Base-by-base conservation (phyloP, 2,113 vertebrate species). In the Cyphomyrus discorhynchus region DNA sequence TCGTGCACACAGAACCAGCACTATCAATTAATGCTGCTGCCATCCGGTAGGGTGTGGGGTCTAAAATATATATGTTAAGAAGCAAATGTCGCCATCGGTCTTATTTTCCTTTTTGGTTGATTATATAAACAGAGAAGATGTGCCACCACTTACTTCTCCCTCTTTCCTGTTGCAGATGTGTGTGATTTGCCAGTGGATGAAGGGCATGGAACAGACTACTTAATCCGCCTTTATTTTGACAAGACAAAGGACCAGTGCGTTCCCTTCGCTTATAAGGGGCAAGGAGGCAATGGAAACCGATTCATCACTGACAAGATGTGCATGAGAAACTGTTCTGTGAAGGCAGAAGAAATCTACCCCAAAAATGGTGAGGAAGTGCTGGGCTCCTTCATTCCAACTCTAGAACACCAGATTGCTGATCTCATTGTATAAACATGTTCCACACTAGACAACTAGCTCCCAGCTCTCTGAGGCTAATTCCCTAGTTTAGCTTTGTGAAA, bases 241-340 rank as follows among this genome's bases (percentile, higher is more conserved):
- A 2, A 0, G 19, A 0, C 0, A 0, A 15, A 17, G 3, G 94
- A 95, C 62, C 88, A 39, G 52, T 97, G 94, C 82, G 74, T 4
- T 17, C 94, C 93, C 0, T 97, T 96, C 91, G 6, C 92, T 35
- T 96, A 92, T 90, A 87, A 87, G 39, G 94, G 94, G 39, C 0
- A 52, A 52, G 95, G 94, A 88, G 97, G 96, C 53, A 96, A 95
- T 86, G 90, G 0, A 13, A 97, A 96, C 90, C 92, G 93, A 5
- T 96, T 96, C 84, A 1, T 2, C 46, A 94, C 74, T 89, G 95
- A 95, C 84, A 93, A 3, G 74, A 88, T 95, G 0, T 94, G 91
- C 90, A 92, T 95, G 31, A 95, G 91, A 91, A 96, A 93, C 92
- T 96, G 96, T 88, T 96, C 95, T 0, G 0, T 0, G 1, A 92